Conservation (phyloP, 2,888 invertebrate species). For the Hartigia nigra region DNA sequence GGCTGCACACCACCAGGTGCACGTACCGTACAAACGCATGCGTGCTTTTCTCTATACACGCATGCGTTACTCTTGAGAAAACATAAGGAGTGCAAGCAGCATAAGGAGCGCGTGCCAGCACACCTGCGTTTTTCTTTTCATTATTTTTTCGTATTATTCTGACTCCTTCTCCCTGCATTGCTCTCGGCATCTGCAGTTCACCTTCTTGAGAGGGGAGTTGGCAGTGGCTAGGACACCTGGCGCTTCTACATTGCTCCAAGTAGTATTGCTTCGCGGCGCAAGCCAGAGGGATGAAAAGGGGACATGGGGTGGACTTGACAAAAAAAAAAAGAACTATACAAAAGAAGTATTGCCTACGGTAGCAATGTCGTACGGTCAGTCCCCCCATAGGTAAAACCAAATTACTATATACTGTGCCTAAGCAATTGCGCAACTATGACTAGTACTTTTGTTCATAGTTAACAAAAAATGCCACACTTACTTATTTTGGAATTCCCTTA, state of each 20-base stretch:
- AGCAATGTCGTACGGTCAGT: background rate
- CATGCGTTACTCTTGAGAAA: background rate
- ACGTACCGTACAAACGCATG: background rate
- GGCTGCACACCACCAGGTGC: background rate
- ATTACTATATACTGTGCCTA: background rate
- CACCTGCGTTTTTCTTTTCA: constrained; percentile 21
- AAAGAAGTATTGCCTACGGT: background rate
- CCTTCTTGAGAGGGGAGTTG: background rate
- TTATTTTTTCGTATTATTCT: background rate
- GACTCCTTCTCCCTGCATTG: constrained; percentile 2
- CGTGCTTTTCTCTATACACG: background rate
- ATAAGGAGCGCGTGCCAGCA: constrained; percentile 23
- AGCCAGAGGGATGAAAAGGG: constrained; percentile 7
- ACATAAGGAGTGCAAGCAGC: background rate
- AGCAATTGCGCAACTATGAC: background rate
- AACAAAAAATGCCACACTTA: background rate
- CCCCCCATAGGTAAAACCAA: background rate
- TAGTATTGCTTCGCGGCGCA: constrained; percentile 20
- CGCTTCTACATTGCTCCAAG: constrained; percentile 7
- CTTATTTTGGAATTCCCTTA: background rate
- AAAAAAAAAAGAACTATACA: background rate
- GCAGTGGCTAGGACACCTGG: constrained; percentile 4
- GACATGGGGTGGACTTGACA: background rate
- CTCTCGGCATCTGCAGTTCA: constrained; percentile 2
- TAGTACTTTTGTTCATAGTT: background rate